Conservation (phyloP, 37 sponge, comb jelly and placozoan genomes). For the Trichoplax adhaerens region DNA sequence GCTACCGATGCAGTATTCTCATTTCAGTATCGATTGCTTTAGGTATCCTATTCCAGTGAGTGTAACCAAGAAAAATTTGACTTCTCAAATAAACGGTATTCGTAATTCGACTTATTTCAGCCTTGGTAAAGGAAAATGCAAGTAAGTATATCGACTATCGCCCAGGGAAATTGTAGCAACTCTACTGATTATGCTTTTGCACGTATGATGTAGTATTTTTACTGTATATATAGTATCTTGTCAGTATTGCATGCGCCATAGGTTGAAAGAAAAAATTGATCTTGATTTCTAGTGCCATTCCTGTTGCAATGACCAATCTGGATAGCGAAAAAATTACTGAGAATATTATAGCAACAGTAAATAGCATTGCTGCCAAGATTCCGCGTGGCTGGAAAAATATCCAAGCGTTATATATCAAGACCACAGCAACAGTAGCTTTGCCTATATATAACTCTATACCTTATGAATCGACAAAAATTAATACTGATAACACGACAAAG, state of each 20-base stretch:
- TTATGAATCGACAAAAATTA: constrained; percentile 1
- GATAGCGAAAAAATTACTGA: constrained; percentile 12
- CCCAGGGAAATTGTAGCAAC: no score
- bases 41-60: constrained; percentile 60
- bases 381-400: constrained; percentile 44
- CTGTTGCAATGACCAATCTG: constrained; percentile 25
- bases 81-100: constrained; percentile 26
- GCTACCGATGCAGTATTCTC: neutral
- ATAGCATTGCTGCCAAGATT: constrained; percentile 13
- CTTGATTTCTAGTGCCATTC: constrained; percentile 24
- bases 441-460: constrained; percentile 51
- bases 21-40: neutral
- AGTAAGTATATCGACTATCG: constrained; percentile 17
- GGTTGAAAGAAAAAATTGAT: no score
- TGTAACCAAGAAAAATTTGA: constrained; percentile 34
- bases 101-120: constrained; percentile 37
- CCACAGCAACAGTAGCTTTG: constrained; percentile 38
- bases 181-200: no score
- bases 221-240: no score
- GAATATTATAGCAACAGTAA: constrained; percentile 24
- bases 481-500: no score
- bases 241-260: no score
- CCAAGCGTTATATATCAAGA: constrained; percentile 56
- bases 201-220: no score
- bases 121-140: constrained; percentile 41